Evolutionary conservation across 2,888 invertebrate species (phyloP).

Genomic region (Orchestes rusci): DNA sequence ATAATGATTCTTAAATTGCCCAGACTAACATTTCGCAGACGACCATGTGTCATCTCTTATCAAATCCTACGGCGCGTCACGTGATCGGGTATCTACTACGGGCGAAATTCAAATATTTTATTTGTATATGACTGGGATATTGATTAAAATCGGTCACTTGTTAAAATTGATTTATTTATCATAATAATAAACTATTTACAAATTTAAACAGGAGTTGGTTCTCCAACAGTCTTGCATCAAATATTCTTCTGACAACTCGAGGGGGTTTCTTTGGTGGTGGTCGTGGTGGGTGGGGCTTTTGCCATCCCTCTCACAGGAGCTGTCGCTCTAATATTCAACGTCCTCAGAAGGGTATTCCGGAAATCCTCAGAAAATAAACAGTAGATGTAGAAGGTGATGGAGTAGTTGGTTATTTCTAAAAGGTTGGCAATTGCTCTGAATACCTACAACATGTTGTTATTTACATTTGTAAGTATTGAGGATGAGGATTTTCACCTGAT

Average conservation of each 20-base stretch:
- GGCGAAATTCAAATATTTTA: too few relatives aligned
- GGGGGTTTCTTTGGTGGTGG: conserved; percentile 39
- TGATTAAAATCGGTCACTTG: too few relatives aligned
- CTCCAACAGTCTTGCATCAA: conserved; percentile 39
- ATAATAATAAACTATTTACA: background rate
- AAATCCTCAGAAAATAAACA: conserved; percentile 73
- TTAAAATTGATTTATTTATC: too few relatives aligned
- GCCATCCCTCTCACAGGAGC: conserved; percentile 33
- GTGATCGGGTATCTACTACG: too few relatives aligned
- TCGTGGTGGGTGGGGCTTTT: conserved; percentile 41
- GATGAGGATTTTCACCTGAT: conserved; percentile 44
- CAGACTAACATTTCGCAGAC: too few relatives aligned
- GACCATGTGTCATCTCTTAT: too few relatives aligned
- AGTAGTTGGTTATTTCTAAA: conserved; percentile 68
- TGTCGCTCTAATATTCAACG: conserved; percentile 51
- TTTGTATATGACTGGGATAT: too few relatives aligned
- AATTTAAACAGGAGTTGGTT: conserved; percentile 30
- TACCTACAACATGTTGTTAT: conserved; percentile 44
- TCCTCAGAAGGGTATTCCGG: conserved; percentile 59
- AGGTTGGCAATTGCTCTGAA: conserved; percentile 66
- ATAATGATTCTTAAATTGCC: too few relatives aligned
- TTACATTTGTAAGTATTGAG: background rate
- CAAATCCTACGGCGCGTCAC: too few relatives aligned
- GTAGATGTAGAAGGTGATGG: conserved; percentile 72
- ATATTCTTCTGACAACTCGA: conserved; percentile 36